These are phyloP conservation scores for Puma concolor DNA, from an alignment of 2,113 vertebrate genomes.

Conservation along the genomic window DNA sequence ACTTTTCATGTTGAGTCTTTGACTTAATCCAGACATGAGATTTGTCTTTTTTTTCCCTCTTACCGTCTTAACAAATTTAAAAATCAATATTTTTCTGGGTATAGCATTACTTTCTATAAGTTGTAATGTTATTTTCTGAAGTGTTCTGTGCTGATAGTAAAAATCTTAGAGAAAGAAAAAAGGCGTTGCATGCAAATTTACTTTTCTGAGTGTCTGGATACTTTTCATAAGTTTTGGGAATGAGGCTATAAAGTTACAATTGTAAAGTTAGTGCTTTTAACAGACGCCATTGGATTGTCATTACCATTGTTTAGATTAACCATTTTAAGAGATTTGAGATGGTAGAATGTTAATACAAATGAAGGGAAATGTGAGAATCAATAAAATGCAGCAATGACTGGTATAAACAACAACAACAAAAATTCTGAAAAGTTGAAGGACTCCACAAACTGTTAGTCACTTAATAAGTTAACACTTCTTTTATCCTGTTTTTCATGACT, in stretches of 20 bases:
- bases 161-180: background rate
- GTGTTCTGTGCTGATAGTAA: background rate
- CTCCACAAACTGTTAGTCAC: background rate
- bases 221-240: conserved; percentile 1
- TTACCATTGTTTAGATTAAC: background rate
- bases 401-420: background rate
- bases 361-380: background rate
- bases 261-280: background rate
- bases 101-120: background rate
- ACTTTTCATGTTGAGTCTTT: conserved; percentile 15
- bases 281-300: background rate
- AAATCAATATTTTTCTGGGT: background rate
- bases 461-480: background rate
- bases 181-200: background rate
- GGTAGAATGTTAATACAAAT: background rate
- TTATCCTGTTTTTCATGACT: background rate
- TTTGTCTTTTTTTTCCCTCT: background rate
- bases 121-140: conserved; percentile 37
- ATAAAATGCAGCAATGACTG: background rate
- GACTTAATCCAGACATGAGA: background rate
- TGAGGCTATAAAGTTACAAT: background rate
- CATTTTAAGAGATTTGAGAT: background rate
- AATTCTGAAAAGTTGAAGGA: background rate
- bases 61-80: background rate
- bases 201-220: background rate